These are phyloP conservation scores for Limnodromus scolopaceus DNA, from an alignment of 2,797 vertebrate species.

Conservation along the genomic window DNA sequence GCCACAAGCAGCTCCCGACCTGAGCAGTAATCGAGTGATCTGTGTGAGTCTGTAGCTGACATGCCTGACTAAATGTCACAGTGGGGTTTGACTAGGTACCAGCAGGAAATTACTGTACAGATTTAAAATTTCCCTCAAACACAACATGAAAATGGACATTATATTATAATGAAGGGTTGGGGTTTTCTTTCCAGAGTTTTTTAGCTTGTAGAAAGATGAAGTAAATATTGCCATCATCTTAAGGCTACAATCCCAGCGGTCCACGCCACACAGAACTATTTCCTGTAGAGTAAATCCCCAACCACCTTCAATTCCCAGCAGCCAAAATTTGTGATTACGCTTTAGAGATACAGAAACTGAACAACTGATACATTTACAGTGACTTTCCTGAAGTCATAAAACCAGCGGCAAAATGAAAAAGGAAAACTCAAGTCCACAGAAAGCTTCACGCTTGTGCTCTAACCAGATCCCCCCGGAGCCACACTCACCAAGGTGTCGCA, in stretches of 20 bases:
- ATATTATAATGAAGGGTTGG: neutral
- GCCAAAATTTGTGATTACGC: neutral
- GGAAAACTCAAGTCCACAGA: neutral
- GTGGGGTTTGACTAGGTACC: slow-evolving; percentile 54
- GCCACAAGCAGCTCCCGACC: neutral
- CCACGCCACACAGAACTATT: neutral
- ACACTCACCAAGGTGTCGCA: rapidly evolving
- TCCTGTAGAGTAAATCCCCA: slow-evolving; percentile 46
- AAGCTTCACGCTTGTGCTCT: rapidly evolving
- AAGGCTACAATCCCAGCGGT: neutral
- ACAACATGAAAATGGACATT: neutral
- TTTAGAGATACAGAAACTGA: neutral
- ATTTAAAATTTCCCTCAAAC: slow-evolving; percentile 73
- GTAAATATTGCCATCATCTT: neutral
- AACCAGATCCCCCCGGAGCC: neutral
- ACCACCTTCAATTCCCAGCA: neutral
- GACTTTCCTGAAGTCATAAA: neutral
- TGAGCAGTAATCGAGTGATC: neutral
- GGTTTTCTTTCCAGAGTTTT: slow-evolving; percentile 38
- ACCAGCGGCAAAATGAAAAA: neutral
- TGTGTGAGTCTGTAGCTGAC: slow-evolving; percentile 25
- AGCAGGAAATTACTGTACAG: slow-evolving; percentile 76
- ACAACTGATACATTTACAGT: neutral
- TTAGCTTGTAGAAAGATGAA: slow-evolving; percentile 20
- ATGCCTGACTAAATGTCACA: slow-evolving; percentile 61